Conservation (phyloP, 2,113 vertebrate genomes). For the Cochlearius cochlearius region DNA sequence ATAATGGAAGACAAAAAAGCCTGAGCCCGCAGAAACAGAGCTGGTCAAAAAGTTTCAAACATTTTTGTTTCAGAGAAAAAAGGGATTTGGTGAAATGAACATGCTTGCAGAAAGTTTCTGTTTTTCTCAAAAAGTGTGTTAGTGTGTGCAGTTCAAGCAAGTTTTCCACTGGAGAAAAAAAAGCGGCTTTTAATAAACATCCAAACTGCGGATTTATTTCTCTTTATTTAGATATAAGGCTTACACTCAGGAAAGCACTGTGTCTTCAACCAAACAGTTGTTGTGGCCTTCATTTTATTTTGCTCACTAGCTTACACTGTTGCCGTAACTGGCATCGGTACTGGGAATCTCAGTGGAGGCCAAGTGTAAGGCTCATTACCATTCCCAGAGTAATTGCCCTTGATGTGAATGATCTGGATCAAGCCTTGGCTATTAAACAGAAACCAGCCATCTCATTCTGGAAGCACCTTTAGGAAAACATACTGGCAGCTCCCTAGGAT, state of each 20-base stretch:
- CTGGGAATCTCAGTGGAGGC: conserved; percentile 14
- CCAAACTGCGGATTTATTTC: not conserved
- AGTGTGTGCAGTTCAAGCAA: not conserved
- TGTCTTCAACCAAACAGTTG: not conserved
- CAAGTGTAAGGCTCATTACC: not conserved
- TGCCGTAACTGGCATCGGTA: not conserved
- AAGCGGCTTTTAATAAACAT: not conserved
- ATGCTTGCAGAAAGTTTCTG: not conserved
- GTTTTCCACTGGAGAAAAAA: not conserved
- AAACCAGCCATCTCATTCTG: not conserved
- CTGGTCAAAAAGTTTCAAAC: not conserved
- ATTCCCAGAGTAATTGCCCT: not conserved
- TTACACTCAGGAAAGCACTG: not conserved
- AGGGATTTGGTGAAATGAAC: not conserved
- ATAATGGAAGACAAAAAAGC: not conserved
- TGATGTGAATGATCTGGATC: not conserved
- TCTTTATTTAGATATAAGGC: not conserved
- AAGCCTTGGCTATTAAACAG: not conserved
- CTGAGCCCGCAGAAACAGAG: accelerated
- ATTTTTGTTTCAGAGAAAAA: not conserved
- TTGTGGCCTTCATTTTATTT: not conserved
- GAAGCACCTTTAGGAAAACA: not conserved
- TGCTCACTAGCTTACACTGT: not conserved
- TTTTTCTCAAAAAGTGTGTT: not conserved
- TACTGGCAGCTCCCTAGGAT: not conserved